phyloP scores from a whole-genome alignment of 1,140 invertebrate genomes.

The Proales similis region DNA sequence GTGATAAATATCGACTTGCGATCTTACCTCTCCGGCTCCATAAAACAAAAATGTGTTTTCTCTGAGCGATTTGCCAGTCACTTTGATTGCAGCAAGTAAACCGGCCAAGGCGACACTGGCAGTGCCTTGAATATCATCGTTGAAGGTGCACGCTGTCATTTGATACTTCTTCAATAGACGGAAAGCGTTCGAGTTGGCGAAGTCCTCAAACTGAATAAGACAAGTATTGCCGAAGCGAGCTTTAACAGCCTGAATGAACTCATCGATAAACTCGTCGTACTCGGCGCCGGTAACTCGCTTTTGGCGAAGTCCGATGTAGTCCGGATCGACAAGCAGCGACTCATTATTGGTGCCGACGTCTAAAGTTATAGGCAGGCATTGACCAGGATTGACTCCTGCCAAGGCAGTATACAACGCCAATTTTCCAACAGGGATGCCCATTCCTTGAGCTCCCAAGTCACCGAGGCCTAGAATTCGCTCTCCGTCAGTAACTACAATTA shows the following conservation, averaged over 20 bases:
- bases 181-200: slow-evolving; percentile 86
- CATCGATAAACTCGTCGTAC: slow-evolving; percentile 41
- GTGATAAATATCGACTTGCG: slow-evolving; percentile 28
- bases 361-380: slow-evolving; percentile 39
- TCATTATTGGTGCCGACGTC: slow-evolving; percentile 26
- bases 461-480: slow-evolving; percentile 86
- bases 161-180: slow-evolving; percentile 78
- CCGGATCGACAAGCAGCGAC: slow-evolving; percentile 17
- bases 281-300: slow-evolving; percentile 22
- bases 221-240: slow-evolving; percentile 46
- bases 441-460: slow-evolving; percentile 84
- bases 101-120: slow-evolving; percentile 85
- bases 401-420: slow-evolving; percentile 66
- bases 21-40: slow-evolving; percentile 82
- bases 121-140: slow-evolving; percentile 90
- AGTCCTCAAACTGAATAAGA: slow-evolving; percentile 82
- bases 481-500: slow-evolving; percentile 85
- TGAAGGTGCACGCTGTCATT: slow-evolving; percentile 80
- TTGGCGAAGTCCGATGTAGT: slow-evolving; percentile 37
- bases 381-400: slow-evolving; percentile 46
- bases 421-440: slow-evolving; percentile 92
- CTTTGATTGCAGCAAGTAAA: slow-evolving; percentile 68
- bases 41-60: slow-evolving; percentile 80
- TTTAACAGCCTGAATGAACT: slow-evolving; percentile 39
- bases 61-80: slow-evolving; percentile 68